These are phyloP conservation scores for Myxocyprinus asiaticus DNA, from an alignment of 2,113 vertebrate species.

Conservation along the genomic window DNA sequence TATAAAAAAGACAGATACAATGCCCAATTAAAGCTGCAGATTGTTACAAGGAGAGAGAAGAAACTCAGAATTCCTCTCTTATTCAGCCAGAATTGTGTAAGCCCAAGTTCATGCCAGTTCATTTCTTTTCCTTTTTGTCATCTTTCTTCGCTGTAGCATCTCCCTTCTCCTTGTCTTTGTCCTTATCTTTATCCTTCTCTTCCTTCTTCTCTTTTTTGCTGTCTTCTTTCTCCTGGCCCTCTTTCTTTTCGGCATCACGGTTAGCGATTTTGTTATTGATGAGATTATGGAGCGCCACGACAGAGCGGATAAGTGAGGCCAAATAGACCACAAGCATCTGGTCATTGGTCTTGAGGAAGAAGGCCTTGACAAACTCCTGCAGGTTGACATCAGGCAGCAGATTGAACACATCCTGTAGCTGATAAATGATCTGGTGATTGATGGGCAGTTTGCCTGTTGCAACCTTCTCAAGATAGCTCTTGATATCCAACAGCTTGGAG, in stretches of 20 bases:
- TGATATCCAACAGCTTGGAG: conserved; percentile 95
- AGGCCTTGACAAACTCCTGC: conserved; percentile 96
- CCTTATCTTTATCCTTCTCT: conserved; percentile 90
- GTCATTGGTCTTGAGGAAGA: conserved; percentile 98
- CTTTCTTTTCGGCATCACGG: conserved; percentile 91
- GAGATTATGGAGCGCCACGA: conserved; percentile 97
- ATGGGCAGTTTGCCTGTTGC: conserved; percentile 91
- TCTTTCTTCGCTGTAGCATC: conserved; percentile 77
- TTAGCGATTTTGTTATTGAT: conserved; percentile 99
- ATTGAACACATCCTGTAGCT: conserved; percentile 98
- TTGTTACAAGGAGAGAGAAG: conserved; percentile 15
- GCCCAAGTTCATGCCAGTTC: conserved; percentile 49
- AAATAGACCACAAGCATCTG: conserved; percentile 99
- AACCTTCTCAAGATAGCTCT: conserved; percentile 93
- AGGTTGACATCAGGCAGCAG: conserved; percentile 93
- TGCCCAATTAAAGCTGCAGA: conserved; percentile 17
- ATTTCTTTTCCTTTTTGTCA: conserved; percentile 87
- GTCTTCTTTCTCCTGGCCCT: conserved; percentile 97
- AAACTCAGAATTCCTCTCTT: conserved; percentile 26
- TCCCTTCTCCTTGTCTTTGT: conserved; percentile 71
- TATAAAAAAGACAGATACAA: conserved; percentile 41
- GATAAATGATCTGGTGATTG: conserved; percentile 99
- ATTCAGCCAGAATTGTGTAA: conserved; percentile 39
- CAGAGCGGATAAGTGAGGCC: conserved; percentile 94
- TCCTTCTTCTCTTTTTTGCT: conserved; percentile 97